phyloP scores from a whole-genome alignment of 2,113 vertebrate species.

The Excalfactoria chinensis region DNA sequence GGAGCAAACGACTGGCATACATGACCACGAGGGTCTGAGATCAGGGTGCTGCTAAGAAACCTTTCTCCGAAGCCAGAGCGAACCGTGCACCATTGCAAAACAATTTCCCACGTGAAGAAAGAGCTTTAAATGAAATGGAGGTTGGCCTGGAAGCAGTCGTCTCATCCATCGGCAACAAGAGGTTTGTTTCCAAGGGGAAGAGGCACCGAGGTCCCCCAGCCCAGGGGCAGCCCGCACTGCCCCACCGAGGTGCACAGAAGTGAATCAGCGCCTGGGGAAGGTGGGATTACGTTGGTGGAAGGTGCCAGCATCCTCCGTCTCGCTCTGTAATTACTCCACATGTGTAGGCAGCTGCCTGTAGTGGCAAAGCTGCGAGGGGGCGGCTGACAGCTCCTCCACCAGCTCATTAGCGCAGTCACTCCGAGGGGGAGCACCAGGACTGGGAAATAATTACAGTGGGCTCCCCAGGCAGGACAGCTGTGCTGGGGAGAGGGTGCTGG shows the following conservation, averaged over 20 bases:
- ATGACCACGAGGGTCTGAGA: background rate
- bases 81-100: background rate
- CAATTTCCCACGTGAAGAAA: background rate
- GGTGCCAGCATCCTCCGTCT: constrained; percentile 65
- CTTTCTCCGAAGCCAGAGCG: background rate
- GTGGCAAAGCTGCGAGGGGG: constrained; percentile 47
- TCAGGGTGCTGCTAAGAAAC: background rate
- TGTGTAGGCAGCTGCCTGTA: constrained; percentile 65
- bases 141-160: background rate
- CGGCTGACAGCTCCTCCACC: constrained; percentile 64
- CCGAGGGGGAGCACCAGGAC: background rate
- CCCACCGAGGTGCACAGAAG: background rate
- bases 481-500: background rate
- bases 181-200: background rate
- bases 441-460: background rate
- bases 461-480: background rate
- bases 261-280: constrained; percentile 57
- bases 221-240: background rate
- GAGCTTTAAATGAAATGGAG: constrained; percentile 41
- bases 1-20: background rate
- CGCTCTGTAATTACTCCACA: constrained; percentile 68
- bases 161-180: background rate
- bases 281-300: constrained; percentile 49
- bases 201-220: no score
- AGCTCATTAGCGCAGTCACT: constrained; percentile 49